Conservation (phyloP, 2,113 vertebrate genomes). For the Sialia sialis region DNA sequence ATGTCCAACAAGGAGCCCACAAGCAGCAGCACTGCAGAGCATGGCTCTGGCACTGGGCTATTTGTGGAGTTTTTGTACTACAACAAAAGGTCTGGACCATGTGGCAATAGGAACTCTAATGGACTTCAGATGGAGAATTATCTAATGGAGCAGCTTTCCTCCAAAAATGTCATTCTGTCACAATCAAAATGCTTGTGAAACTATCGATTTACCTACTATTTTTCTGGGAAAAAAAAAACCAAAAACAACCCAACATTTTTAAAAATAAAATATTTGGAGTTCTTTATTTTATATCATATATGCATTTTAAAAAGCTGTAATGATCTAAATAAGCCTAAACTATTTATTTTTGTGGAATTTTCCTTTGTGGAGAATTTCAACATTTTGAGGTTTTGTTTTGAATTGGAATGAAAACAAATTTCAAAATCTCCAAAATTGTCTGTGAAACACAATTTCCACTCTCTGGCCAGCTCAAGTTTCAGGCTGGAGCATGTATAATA, state of each 20-base stretch:
- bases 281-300: not conserved
- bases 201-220: not conserved
- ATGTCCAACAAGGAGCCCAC: not conserved
- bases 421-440: slow-evolving; percentile 63
- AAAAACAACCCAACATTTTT: not conserved
- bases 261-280: not conserved
- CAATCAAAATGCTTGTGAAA: not conserved
- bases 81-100: not conserved
- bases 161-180: slow-evolving; percentile 1
- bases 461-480: slow-evolving; percentile 28
- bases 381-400: slow-evolving; percentile 62
- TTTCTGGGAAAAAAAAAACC: not conserved
- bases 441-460: slow-evolving; percentile 60
- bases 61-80: not conserved
- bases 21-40: not conserved
- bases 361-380: slow-evolving; percentile 61
- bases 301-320: not conserved
- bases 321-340: slow-evolving; percentile 2
- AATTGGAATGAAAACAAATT: slow-evolving; percentile 64
- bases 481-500: slow-evolving; percentile 10
- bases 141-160: not conserved
- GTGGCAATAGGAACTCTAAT: not conserved
- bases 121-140: slow-evolving; percentile 31
- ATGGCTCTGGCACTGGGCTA: not conserved
- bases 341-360: slow-evolving; percentile 55